Conservation (phyloP, 2,888 invertebrate genomes). For the Matsumyia berberina region DNA sequence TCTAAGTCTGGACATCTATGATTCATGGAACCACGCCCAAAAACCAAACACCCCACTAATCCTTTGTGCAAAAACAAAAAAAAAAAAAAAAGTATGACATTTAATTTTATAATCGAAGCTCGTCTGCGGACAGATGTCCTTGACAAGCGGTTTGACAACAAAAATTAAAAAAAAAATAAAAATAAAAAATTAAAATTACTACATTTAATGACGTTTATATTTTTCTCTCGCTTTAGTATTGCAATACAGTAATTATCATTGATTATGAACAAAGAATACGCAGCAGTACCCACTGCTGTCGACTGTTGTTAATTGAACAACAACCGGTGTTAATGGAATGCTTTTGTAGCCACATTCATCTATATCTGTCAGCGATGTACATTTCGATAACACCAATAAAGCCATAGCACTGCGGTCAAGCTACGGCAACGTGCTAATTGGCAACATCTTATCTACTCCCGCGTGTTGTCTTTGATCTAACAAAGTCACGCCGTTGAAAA, state of each 20-base stretch:
- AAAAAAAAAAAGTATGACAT: neutral
- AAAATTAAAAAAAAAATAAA: neutral
- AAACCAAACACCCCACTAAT: too few relatives aligned
- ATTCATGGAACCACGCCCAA: too few relatives aligned
- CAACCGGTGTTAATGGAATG: neutral
- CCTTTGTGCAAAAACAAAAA: neutral
- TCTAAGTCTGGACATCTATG: too few relatives aligned
- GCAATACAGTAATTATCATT: too few relatives aligned
- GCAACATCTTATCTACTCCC: neutral
- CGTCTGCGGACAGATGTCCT: constrained; percentile 3
- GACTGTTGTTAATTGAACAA: neutral
- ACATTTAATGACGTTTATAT: too few relatives aligned
- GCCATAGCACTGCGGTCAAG: neutral
- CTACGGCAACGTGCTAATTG: neutral
- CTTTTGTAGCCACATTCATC: neutral
- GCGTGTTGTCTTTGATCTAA: neutral
- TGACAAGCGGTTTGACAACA: constrained; percentile 8
- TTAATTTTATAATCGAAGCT: constrained; percentile 5
- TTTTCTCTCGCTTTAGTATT: too few relatives aligned
- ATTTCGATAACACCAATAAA: neutral
- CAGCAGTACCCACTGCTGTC: neutral
- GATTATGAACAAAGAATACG: too few relatives aligned
- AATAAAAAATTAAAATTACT: too few relatives aligned
- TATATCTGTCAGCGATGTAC: neutral
- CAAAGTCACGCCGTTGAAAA: constrained; percentile 1